These are phyloP conservation scores for Mus minutoides DNA, from an alignment of 2,797 vertebrate genomes.

Conservation along the genomic window DNA sequence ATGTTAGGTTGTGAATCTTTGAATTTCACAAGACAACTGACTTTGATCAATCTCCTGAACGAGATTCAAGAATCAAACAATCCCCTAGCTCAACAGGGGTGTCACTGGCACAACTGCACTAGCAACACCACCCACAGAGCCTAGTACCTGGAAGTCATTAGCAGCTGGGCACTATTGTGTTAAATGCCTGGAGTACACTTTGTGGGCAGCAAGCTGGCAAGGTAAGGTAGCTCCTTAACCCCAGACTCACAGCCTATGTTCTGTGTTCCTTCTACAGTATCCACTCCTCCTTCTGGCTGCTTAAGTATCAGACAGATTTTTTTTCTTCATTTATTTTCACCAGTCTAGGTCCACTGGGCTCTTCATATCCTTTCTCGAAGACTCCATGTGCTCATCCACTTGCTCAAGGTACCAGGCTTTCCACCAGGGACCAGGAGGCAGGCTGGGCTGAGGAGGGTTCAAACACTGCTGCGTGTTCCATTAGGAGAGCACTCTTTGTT, in stretches of 20 bases:
- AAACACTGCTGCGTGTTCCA: not conserved
- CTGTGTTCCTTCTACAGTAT: not conserved
- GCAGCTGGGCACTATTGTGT: not conserved
- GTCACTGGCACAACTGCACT: not conserved
- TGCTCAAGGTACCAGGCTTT: not conserved
- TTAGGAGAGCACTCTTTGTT: not conserved
- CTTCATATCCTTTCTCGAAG: not conserved
- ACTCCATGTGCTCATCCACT: not conserved
- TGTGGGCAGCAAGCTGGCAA: not conserved
- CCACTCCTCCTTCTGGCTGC: not conserved
- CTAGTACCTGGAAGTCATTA: not conserved
- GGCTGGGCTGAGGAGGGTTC: not conserved
- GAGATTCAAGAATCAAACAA: not conserved
- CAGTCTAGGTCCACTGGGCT: not conserved
- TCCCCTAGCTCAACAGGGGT: not conserved
- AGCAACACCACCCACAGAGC: not conserved
- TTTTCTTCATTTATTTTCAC: not conserved
- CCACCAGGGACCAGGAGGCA: not conserved
- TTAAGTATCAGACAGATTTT: not conserved
- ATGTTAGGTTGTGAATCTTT: not conserved
- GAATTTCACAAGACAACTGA: constrained; percentile 28
- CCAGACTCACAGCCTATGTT: not conserved
- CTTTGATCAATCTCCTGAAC: not conserved
- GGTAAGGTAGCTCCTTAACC: not conserved
- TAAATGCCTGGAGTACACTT: not conserved